Conservation (phyloP, 92 coral and sea anemone species). For the Actinernus sp. region DNA sequence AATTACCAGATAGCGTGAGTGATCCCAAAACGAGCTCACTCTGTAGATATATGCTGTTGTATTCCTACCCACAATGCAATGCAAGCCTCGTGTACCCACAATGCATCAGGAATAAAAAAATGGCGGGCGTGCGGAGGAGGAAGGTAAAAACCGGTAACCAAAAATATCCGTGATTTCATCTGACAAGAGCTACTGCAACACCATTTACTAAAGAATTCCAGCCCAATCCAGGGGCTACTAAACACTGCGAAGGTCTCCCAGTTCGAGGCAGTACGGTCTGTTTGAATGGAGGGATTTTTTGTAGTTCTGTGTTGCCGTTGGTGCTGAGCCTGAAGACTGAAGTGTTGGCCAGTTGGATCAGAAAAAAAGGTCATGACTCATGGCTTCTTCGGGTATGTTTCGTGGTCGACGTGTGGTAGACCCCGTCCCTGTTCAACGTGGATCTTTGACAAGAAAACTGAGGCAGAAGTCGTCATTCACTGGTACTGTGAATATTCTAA, state of each 20-base stretch:
- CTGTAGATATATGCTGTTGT: no score
- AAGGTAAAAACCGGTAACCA: constrained; percentile 28
- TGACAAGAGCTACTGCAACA: constrained; percentile 1
- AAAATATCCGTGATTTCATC: constrained; percentile 72
- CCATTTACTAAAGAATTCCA: neutral
- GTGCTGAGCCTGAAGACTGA: constrained; percentile 6
- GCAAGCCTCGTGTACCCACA: constrained; percentile 53
- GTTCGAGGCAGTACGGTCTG: neutral
- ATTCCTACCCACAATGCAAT: constrained; percentile 6
- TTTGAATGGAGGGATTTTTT: constrained; percentile 28
- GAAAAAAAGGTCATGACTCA: neutral
- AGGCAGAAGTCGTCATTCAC: neutral
- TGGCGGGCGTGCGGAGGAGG: constrained; percentile 68
- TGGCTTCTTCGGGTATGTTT: neutral
- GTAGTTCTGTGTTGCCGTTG: constrained; percentile 11
- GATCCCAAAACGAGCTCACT: no score
- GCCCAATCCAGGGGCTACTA: neutral
- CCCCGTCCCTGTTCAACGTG: constrained; percentile 2
- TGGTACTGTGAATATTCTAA: no score
- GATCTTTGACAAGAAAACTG: neutral
- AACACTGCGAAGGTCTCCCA: neutral
- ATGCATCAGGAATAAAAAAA: constrained; percentile 64
- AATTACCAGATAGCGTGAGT: no score
- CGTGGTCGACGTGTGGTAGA: neutral
- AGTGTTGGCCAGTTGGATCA: no score